Conservation (phyloP, 1,140 invertebrate species). For the Chionoecetes opilio region DNA sequence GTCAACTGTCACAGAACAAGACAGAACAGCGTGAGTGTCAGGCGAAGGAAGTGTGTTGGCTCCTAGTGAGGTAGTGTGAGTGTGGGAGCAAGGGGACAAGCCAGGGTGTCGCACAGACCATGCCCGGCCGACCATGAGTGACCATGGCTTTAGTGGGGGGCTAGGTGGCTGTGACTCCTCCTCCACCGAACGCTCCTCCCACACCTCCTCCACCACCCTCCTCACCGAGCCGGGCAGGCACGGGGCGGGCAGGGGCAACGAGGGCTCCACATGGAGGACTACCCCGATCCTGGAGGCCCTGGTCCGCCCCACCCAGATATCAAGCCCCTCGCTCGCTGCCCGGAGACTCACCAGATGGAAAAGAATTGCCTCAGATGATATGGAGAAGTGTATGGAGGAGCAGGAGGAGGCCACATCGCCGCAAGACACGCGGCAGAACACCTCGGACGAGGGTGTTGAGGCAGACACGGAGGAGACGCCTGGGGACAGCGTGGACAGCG, state of each 20-base stretch:
- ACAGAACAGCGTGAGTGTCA: not conserved
- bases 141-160: conserved; percentile 58
- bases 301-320: conserved; percentile 58
- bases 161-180: conserved; percentile 53
- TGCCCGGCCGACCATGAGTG: conserved; percentile 45
- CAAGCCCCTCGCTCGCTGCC: conserved; percentile 60
- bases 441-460: not conserved
- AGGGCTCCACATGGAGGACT: conserved; percentile 51
- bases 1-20: not conserved
- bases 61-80: not conserved
- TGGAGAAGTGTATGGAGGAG: conserved; percentile 73
- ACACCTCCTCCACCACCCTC: conserved; percentile 72
- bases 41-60: not conserved
- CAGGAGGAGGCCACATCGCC: conserved; percentile 29
- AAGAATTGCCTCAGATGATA: conserved; percentile 67
- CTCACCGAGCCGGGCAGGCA: conserved; percentile 44
- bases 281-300: conserved; percentile 70
- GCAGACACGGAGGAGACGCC: conserved; percentile 53
- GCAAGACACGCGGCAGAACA: conserved; percentile 32
- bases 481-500: conserved; percentile 46
- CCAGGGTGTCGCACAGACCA: not conserved
- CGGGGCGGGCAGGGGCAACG: conserved; percentile 22
- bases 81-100: not conserved
- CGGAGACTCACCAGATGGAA: conserved; percentile 74
- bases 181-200: conserved; percentile 70